Percentiles rank a stretch among this genome's conserved stretches.
phyloP scores from a whole-genome alignment of 2,888 invertebrate species.

The Bursaphelenchus okinawaensis region DNA sequence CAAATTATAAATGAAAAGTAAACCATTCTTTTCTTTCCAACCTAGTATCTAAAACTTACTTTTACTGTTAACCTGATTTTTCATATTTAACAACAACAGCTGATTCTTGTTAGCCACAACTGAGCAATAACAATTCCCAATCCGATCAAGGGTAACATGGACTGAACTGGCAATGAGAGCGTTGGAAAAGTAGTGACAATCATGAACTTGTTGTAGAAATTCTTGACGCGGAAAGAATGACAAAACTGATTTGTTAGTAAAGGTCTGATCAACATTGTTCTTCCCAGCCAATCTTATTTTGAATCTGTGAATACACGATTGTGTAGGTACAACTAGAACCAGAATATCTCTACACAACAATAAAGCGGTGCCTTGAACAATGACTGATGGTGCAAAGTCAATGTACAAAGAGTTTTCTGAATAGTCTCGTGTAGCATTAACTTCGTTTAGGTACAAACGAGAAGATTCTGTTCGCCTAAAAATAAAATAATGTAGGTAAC shows the following conservation, averaged over 20 bases:
- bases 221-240: constrained; percentile 27
- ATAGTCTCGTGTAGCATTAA: constrained; percentile 34
- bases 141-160: background rate
- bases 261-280: background rate
- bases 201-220: constrained; percentile 28
- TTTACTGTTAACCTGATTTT: no score
- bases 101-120: constrained; percentile 7
- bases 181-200: constrained; percentile 25
- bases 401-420: constrained; percentile 38
- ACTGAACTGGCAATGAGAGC: background rate
- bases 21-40: no score
- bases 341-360: constrained; percentile 27
- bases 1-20: background rate
- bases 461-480: constrained; percentile 47
- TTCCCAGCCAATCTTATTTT: constrained; percentile 16
- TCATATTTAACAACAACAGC: background rate
- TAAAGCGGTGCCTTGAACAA: constrained; percentile 38
- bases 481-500: background rate
- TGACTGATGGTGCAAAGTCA: constrained; percentile 42
- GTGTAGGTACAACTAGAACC: constrained; percentile 46
- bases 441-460: constrained; percentile 43
- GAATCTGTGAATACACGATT: constrained; percentile 47
- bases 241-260: constrained; percentile 21
- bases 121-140: background rate
- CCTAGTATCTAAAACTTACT: no score